Base-by-base conservation (phyloP, 1,140 invertebrate species). In the Hermatobates lingyangjiaoensis region DNA sequence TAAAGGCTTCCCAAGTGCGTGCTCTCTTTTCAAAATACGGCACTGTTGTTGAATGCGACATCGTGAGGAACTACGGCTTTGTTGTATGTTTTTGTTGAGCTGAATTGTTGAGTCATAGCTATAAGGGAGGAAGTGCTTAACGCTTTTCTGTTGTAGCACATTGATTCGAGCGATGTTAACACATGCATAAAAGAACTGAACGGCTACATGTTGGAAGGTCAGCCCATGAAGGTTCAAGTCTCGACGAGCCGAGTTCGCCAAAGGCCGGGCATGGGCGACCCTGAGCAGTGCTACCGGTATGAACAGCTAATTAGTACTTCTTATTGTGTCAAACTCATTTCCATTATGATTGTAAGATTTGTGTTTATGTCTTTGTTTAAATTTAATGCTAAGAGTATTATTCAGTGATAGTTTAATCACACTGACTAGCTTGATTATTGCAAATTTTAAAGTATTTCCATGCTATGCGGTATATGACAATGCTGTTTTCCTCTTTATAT, bases 231-330 rank as follows among this genome's bases (percentile, higher is more conserved):
- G 70, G 85, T 88, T 51, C 82, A 92, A 71, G 72, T 91, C 47
- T 91, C 87, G 39, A 89, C 87, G 48, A 89, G 86, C 67, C 80
- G 85, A 64, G 88, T 92, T 7, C 72, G 89, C 57, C 87, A 89
- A 64, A 81, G 86, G 64, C 87, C 89, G 57, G 89, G 89, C 57
- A 93, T 94, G 88, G 88, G 88, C 59, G 87, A 90, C 68, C 86
- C 87, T 63, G 87, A 89, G 64, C 86, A 88, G 64, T 93, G 88
- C 71, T 93, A 90, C 71, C 77, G 59, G 60, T 62, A 56, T 20
- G 26, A 48, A 49, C 15, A 27, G n/a, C 26, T n/a, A n/a, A n/a
- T n/a, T n/a, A n/a, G n/a, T n/a, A n/a, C n/a, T 25, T 21, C 20
- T 45, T 21, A n/a, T 45, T 21, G 2, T 23, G 3, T 24, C 15